Evolutionary conservation across 2,113 vertebrate species (phyloP).

Genomic region (Tragelaphus buxtoni): DNA sequence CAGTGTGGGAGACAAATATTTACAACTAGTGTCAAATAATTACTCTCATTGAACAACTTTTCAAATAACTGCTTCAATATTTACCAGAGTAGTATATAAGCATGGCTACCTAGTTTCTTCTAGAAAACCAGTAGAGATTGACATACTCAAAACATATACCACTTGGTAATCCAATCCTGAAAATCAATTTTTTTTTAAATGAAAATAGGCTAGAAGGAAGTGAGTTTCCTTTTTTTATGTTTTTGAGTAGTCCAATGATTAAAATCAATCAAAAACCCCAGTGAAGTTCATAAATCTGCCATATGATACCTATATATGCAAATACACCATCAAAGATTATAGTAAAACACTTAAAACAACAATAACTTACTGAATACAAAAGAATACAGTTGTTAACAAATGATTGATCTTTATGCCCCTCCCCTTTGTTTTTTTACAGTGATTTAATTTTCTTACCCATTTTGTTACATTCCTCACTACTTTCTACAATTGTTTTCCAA

Average conservation of each 20-base stretch:
- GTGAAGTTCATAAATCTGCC: neutral
- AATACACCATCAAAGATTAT: neutral
- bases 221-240: neutral
- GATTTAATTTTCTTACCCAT: neutral
- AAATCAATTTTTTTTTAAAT: neutral
- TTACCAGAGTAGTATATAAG: neutral
- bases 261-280: neutral
- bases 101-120: neutral
- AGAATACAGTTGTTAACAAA: neutral
- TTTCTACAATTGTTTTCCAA: neutral
- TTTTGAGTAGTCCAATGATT: neutral
- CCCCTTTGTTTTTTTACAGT: neutral
- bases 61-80: neutral
- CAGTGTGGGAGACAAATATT: neutral
- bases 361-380: neutral
- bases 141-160: too few species aligned
- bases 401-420: neutral
- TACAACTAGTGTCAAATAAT: neutral
- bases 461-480: neutral
- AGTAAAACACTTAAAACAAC: neutral
- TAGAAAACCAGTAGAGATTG: neutral
- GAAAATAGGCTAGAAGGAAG: neutral
- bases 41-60: neutral
- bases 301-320: neutral
- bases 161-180: neutral